Percentiles rank a stretch among this genome's conserved stretches.
These are phyloP conservation scores for Dissostichus mawsoni DNA, from an alignment of 2,113 vertebrate species.

Conservation along the genomic window DNA sequence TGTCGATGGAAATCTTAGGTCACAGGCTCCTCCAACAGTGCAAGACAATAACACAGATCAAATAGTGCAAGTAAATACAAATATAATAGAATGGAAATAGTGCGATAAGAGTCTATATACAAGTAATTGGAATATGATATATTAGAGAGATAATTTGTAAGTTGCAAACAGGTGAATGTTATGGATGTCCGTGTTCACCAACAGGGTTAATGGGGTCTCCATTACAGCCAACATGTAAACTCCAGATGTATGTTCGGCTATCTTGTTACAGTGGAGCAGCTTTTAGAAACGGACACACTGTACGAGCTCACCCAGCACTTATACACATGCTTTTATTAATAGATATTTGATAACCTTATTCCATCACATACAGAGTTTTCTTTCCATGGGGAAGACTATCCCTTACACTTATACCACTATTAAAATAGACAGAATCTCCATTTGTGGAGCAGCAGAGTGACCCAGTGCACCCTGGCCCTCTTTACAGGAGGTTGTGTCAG, in stretches of 20 bases:
- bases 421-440: not conserved
- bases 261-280: not conserved
- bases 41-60: too few species aligned
- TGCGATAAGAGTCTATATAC: too few species aligned
- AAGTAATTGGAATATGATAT: too few species aligned
- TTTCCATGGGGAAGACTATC: not conserved
- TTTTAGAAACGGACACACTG: not conserved
- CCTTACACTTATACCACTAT: not conserved
- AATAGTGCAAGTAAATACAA: too few species aligned
- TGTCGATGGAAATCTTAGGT: too few species aligned
- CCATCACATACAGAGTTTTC: not conserved
- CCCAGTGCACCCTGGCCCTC: constrained; percentile 11
- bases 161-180: too few species aligned
- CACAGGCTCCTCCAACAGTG: too few species aligned
- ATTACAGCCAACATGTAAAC: constrained; percentile 1
- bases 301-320: not conserved
- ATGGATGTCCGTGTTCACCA: not conserved
- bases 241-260: not conserved
- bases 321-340: not conserved
- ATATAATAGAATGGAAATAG: too few species aligned
- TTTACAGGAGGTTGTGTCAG: constrained; percentile 11
- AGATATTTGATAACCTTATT: not conserved
- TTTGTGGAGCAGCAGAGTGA: constrained; percentile 13
- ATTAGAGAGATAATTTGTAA: too few species aligned
- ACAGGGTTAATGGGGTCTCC: not conserved